Evolutionary conservation across 2,113 vertebrate genomes (phyloP).

Genomic region (Rhea americana): DNA sequence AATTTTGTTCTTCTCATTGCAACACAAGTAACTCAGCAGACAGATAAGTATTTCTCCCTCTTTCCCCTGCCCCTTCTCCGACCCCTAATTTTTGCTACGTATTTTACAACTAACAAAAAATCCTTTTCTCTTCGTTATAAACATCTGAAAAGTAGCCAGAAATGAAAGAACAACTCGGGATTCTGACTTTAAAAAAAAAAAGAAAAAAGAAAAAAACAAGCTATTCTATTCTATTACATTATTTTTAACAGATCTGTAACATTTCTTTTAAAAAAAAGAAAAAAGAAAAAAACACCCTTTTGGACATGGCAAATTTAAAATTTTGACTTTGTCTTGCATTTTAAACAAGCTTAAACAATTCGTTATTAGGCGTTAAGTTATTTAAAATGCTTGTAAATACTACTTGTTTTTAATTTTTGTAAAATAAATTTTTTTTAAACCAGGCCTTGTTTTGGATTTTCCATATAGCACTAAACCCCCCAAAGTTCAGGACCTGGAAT

Average conservation of each 20-base stretch:
- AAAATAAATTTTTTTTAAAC: constrained; percentile 82
- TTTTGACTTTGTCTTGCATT: constrained; percentile 58
- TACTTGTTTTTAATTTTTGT: constrained; percentile 85
- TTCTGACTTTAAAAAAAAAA: not conserved
- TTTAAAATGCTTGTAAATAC: constrained; percentile 83
- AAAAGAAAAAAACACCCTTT: not conserved
- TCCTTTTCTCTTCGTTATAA: constrained; percentile 13
- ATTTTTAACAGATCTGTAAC: constrained; percentile 19
- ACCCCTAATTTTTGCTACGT: not conserved
- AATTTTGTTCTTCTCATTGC: constrained; percentile 11
- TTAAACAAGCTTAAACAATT: constrained; percentile 68
- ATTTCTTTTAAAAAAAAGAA: not conserved
- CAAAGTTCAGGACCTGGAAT: not conserved
- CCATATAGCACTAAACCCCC: not conserved
- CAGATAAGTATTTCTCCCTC: not conserved
- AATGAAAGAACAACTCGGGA: constrained; percentile 36
- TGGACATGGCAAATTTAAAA: not conserved
- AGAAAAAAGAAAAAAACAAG: not conserved
- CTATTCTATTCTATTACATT: constrained; percentile 8
- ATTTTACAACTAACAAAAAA: constrained; percentile 5
- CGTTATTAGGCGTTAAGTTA: constrained; percentile 61
- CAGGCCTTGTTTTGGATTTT: constrained; percentile 64
- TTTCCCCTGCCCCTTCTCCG: not conserved
- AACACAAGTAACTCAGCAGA: not conserved
- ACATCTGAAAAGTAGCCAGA: constrained; percentile 6